Conservation (phyloP, 2,113 vertebrate genomes). For the Daboia siamensis region DNA sequence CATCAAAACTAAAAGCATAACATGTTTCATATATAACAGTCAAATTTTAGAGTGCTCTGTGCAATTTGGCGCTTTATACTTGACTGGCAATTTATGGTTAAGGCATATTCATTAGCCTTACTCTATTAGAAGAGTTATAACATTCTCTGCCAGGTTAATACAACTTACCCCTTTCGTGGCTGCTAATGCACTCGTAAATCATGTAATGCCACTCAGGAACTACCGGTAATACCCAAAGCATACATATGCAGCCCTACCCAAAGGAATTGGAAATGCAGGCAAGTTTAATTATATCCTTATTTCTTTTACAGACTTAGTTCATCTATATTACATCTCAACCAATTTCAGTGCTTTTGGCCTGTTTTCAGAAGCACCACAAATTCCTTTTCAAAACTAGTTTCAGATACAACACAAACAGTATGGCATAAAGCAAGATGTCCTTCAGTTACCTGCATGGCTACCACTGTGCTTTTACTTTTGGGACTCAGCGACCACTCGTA, state of each 20-base stretch:
- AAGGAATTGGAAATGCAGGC: not conserved
- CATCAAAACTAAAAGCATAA: not conserved
- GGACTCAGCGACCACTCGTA: constrained; percentile 76
- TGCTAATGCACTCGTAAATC: not conserved
- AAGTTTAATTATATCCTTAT: not conserved
- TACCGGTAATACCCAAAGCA: not conserved
- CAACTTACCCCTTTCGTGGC: not conserved
- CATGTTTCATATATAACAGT: not conserved
- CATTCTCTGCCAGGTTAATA: not conserved
- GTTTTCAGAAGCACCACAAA: not conserved
- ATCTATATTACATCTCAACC: not conserved
- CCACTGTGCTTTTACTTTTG: constrained; percentile 68
- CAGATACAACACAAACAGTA: not conserved
- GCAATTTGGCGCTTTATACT: not conserved
- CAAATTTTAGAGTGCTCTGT: not conserved
- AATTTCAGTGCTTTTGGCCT: not conserved
- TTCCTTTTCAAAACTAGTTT: fast-evolving
- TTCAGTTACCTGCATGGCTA: constrained; percentile 70
- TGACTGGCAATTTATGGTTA: not conserved
- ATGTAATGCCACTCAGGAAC: not conserved
- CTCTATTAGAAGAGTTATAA: not conserved
- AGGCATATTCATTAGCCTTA: not conserved
- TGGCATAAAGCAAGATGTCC: not conserved
- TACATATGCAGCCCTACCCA: not conserved
- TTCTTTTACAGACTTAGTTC: not conserved